Evolutionary conservation across 2,113 vertebrate species (phyloP).

Genomic region (Rutilus rutilus): DNA sequence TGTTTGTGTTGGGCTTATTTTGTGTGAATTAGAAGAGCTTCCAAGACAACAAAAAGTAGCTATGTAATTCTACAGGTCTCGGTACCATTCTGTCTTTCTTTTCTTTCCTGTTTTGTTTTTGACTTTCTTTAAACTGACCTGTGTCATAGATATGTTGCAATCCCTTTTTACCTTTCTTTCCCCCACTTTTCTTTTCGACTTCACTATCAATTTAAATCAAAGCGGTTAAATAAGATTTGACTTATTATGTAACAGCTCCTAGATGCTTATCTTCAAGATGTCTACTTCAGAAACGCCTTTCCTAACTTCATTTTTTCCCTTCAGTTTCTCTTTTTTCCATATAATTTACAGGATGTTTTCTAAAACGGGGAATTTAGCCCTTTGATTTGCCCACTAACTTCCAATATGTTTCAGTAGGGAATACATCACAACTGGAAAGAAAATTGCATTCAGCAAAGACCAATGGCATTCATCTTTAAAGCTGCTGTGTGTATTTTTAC

Average conservation of each 20-base stretch:
- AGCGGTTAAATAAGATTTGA: neutral
- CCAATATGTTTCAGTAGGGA: neutral
- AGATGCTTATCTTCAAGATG: neutral
- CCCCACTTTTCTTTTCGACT: neutral
- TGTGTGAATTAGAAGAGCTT: too few relatives aligned
- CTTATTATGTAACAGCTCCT: neutral
- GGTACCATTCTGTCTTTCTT: neutral
- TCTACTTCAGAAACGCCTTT: neutral
- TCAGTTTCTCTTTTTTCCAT: neutral
- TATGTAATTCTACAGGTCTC: too few relatives aligned
- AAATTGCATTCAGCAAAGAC: too few relatives aligned
- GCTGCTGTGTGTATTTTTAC: neutral
- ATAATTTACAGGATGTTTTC: neutral
- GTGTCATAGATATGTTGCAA: neutral
- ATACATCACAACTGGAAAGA: neutral
- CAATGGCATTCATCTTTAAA: neutral
- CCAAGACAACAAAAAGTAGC: too few relatives aligned
- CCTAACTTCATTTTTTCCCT: neutral
- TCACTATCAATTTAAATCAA: neutral
- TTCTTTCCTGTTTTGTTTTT: neutral
- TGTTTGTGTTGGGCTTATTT: too few relatives aligned
- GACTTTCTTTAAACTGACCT: neutral
- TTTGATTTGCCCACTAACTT: neutral
- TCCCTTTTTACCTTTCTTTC: neutral
- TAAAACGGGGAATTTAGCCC: neutral